Base-by-base conservation (phyloP, 2,888 invertebrate species). In the Antitype chi region DNA sequence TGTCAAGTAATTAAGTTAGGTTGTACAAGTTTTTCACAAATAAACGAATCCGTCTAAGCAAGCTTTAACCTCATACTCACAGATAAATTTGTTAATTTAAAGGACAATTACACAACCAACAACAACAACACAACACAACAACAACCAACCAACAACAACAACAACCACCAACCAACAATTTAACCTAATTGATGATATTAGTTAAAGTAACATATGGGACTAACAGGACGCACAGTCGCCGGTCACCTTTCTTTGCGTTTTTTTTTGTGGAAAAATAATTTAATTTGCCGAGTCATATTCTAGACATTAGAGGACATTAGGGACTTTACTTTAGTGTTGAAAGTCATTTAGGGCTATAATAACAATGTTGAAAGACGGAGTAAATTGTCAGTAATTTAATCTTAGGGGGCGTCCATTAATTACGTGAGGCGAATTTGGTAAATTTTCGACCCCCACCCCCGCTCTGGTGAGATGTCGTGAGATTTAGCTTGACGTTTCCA, bases 341-440 rank as follows among this genome's bases (percentile, higher is more conserved):
- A 84, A 67, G 75, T 80, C 57, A 74, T 74, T 82, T 82, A 53
- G 28, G 38, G 23, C 38, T 64, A 47, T 60, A 74, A 79, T 69
- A 57, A 79, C 47, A 69, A 69, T 28, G 38, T 20, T 32, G 55
- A 43, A 32, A 71, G 49, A 11, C 60, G 4, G 32, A 23, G 32
- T 68, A 57, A 49, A 74, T 80, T 55, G 8, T 38, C 11, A 6
- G 57, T 63, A 47, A 47, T 73, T 79, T 71, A 17, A 63, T 69
- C 3, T 64, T n/a, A n/a, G n/a, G n/a, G n/a, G n/a, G n/a, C n/a
- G n/a, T n/a, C n/a, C n/a, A n/a, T n/a, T n/a, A n/a, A n/a, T n/a
- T n/a, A n/a, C n/a, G n/a, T n/a, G n/a, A n/a, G n/a, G n/a, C n/a
- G n/a, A n/a, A n/a, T n/a, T n/a, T n/a, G n/a, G n/a, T n/a, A n/a